These are phyloP conservation scores for Melanogrammus aeglefinus DNA, from an alignment of 2,797 vertebrate species.

Conservation along the genomic window DNA sequence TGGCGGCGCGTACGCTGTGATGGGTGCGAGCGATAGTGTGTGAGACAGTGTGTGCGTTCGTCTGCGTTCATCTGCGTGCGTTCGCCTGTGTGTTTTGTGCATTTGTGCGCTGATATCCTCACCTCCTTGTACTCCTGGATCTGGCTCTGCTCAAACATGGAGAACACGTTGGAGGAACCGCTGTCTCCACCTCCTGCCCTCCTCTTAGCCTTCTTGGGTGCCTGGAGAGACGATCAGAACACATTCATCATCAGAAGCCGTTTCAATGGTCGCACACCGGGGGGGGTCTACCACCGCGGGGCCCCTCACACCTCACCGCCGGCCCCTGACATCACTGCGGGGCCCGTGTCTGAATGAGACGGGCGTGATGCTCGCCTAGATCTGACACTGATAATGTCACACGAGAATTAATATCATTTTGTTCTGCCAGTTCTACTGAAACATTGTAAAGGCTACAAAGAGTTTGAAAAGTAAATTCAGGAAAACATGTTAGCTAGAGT, in stretches of 20 bases:
- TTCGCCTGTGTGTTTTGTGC: slow-evolving; percentile 28
- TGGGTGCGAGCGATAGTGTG: not conserved
- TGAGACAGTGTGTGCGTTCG: slow-evolving; percentile 60
- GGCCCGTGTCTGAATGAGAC: too few species aligned
- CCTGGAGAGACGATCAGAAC: slow-evolving; percentile 57
- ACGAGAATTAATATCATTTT: too few species aligned
- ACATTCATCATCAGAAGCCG: not conserved
- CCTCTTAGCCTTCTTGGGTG: slow-evolving; percentile 93
- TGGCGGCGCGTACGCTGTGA: not conserved
- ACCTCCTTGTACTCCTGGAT: slow-evolving; percentile 98
- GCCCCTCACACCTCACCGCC: not conserved
- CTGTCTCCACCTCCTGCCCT: slow-evolving; percentile 76
- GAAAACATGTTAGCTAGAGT: not conserved
- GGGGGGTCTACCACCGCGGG: not conserved
- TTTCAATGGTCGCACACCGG: not conserved
- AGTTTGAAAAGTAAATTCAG: not conserved
- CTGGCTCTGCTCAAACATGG: slow-evolving; percentile 97
- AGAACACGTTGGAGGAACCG: slow-evolving; percentile 90
- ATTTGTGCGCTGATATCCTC: slow-evolving; percentile 66
- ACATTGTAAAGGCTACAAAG: too few species aligned
- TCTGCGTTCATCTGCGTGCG: not conserved
- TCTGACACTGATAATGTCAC: too few species aligned
- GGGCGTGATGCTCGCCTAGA: too few species aligned
- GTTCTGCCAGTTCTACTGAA: too few species aligned
- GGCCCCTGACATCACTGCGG: too few species aligned